A percentile compares a stretch with the other conserved stretches of the same genome.
Conservation (phyloP, 2,888 invertebrate genomes). For the Theodoxus fluviatilis region DNA sequence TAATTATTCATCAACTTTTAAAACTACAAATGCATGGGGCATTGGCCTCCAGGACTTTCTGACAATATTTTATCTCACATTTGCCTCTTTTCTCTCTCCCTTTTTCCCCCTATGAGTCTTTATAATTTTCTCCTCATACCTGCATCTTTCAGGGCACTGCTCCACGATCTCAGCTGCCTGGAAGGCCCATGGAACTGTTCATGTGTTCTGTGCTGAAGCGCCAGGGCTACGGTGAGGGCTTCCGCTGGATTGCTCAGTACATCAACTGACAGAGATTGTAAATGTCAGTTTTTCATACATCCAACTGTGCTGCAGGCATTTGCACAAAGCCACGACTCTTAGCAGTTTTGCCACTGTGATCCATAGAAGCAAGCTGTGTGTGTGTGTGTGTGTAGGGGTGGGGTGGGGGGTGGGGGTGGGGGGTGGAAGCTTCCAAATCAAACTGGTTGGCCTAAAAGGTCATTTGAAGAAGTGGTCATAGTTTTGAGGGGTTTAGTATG, state of each 20-base stretch:
- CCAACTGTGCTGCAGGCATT: neutral
- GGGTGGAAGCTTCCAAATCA: too few species aligned
- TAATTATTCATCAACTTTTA: neutral
- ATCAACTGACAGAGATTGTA: constrained; percentile 49
- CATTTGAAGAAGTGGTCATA: too few species aligned
- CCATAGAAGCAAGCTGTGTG: constrained; percentile 1
- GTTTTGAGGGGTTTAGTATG: too few species aligned
- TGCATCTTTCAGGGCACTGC: constrained; percentile 83
- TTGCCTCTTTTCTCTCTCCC: too few species aligned
- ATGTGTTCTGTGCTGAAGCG: constrained; percentile 99
- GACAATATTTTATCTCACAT: too few species aligned
- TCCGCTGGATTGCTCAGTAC: constrained; percentile 91
- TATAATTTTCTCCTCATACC: too few species aligned
- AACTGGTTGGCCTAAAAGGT: too few species aligned
- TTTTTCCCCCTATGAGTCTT: too few species aligned
- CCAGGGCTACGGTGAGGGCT: constrained; percentile 99
- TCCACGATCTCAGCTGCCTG: constrained; percentile 80
- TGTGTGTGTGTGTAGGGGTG: neutral
- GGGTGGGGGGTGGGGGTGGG: neutral
- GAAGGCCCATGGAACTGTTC: constrained; percentile 96
- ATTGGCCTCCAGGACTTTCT: neutral
- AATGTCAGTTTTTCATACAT: constrained; percentile 10
- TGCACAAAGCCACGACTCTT: neutral
- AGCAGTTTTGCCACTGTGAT: constrained; percentile 17
- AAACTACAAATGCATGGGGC: neutral